Evolutionary conservation across 2,113 vertebrate species (phyloP).

Genomic region (Penelope pileata): DNA sequence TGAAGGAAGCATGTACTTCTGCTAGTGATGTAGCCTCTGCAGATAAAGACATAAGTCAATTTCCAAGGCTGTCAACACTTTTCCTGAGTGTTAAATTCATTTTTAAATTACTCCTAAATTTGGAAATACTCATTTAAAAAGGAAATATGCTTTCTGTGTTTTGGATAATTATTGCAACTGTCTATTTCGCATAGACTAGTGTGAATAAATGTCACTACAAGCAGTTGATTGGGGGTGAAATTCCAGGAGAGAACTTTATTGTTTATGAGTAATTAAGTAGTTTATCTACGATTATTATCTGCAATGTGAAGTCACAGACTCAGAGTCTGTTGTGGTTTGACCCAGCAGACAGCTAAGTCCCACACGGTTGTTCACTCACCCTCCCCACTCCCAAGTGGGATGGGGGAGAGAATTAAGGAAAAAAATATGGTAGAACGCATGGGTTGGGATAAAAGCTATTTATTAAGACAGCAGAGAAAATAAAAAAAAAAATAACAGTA

Average conservation of each 20-base stretch:
- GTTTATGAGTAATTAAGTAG: background rate
- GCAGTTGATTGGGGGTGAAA: background rate
- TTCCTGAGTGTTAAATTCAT: conserved; percentile 3
- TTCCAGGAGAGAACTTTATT: background rate
- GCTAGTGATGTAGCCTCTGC: background rate
- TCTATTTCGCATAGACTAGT: background rate
- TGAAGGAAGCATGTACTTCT: background rate
- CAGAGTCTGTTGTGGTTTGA: no score
- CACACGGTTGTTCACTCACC: no score
- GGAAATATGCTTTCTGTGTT: background rate
- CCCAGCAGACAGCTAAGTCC: no score
- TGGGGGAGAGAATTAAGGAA: no score
- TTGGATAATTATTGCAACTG: background rate
- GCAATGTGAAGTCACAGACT: background rate
- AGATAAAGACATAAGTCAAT: background rate
- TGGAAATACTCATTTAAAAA: conserved; percentile 31
- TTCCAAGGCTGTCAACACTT: conserved; percentile 49
- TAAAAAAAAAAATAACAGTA: no score
- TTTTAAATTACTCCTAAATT: conserved; percentile 29
- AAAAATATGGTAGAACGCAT: no score
- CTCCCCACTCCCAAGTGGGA: no score
- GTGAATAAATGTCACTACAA: background rate
- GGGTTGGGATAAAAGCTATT: no score
- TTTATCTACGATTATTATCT: background rate
- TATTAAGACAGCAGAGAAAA: no score